Percentiles rank a stretch among this genome's conserved stretches.
Evolutionary conservation across 2,797 vertebrate species (phyloP).

Genomic region (Arvicola amphibius): DNA sequence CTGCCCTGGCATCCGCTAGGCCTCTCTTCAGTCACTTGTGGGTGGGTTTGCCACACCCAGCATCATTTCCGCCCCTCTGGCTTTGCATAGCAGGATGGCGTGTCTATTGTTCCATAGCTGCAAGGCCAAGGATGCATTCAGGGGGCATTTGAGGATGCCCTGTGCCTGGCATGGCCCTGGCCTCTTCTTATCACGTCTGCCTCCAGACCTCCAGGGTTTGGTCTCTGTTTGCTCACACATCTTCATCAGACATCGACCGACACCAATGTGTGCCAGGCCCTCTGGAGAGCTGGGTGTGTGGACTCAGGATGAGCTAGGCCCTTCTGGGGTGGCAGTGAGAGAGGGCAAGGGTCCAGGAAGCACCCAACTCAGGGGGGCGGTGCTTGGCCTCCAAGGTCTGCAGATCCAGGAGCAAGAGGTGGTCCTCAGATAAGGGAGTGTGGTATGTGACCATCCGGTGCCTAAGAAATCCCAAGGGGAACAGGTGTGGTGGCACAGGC

Average conservation of each 20-base stretch:
- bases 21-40: fast-evolving
- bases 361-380: not conserved
- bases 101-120: not conserved
- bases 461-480: not conserved
- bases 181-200: not conserved
- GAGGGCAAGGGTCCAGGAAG: not conserved
- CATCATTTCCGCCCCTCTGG: not conserved
- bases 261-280: not conserved
- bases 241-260: not conserved
- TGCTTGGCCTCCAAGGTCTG: not conserved
- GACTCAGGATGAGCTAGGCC: not conserved
- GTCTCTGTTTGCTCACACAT: not conserved
- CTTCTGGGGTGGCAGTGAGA: not conserved
- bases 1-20: not conserved
- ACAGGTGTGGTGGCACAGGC: too few relatives aligned
- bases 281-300: not conserved
- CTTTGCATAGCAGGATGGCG: not conserved
- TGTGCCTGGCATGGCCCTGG: not conserved
- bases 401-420: not conserved
- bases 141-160: not conserved
- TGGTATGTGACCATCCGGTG: not conserved
- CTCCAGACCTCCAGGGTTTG: not conserved
- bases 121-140: not conserved
- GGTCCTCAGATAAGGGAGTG: not conserved
- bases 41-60: fast-evolving